Evolutionary conservation across 2,113 vertebrate genomes (phyloP).

Genomic region (Peromyscus maniculatus): DNA sequence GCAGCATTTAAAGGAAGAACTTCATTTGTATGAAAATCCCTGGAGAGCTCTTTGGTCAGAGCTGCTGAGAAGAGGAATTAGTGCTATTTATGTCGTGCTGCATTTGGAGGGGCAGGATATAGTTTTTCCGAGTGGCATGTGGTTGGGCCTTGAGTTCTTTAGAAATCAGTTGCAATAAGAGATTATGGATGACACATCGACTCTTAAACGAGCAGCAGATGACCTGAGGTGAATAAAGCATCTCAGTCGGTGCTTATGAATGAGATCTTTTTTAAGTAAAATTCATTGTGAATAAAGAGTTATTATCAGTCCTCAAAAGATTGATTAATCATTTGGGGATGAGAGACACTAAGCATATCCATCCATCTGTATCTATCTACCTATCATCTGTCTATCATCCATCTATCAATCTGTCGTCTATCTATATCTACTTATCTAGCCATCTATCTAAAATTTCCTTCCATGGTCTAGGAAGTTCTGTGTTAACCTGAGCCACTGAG

Average conservation of each 20-base stretch:
- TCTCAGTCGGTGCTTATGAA: not conserved
- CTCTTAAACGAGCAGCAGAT: not conserved
- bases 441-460: not conserved
- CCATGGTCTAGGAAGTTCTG: not conserved
- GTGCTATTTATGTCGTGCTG: not conserved
- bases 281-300: not conserved
- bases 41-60: constrained; percentile 46
- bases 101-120: not conserved
- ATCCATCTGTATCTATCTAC: not conserved
- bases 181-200: not conserved
- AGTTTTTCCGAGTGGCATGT: constrained; percentile 11
- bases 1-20: constrained; percentile 20
- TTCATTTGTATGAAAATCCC: constrained; percentile 16
- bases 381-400: not conserved
- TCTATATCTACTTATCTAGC: not conserved
- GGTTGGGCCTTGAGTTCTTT: constrained; percentile 24
- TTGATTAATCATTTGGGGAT: not conserved
- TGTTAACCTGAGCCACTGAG: not conserved
- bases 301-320: not conserved
- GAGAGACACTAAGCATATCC: not conserved
- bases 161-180: constrained; percentile 28
- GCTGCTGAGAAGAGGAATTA: constrained; percentile 23
- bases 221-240: constrained; percentile 32
- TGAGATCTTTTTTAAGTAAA: constrained; percentile 43
- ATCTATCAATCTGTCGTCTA: not conserved